Base-by-base conservation (phyloP, 2,888 invertebrate genomes). In the Agriopis aurantiaria region DNA sequence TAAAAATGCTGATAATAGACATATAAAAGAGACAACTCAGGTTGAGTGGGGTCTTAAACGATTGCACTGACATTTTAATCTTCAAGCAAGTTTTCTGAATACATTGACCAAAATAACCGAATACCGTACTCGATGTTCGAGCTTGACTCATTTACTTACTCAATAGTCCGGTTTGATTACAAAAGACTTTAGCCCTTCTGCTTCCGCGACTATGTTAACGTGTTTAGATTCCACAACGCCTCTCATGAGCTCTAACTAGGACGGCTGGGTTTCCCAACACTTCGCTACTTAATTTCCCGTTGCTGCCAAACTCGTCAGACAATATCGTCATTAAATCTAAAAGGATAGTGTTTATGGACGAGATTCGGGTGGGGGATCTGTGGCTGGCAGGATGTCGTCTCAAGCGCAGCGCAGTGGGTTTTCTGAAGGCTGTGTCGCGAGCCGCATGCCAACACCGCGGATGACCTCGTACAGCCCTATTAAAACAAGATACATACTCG, bases 361-460 rank as follows among this genome's bases (percentile, higher is more conserved):
- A 59, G 53, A 51, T 46, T 69, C 77, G 75, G 80, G 86, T 86
- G 91, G 85, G 92, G 88, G 88, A 87, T 85, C 84, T 73, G 82
- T 82, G 81, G 79, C 79, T 81, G 83, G 82, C 91, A 91, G 93
- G 93, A 92, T 88, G 85, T 85, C 83, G 88, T 83, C 86, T 83
- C 89, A 72, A 84, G 82, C 88, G 79, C 80, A 78, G 80, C 88
- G 88, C 93, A 93, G 93, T 93, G 94, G 94, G 90, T 92, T 92
- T 93, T 93, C 93, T 92, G 94, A 94, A 93, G 94, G 94, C 94
- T 93, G 92, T 85, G 91, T 86, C 90, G 89, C 92, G 94, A 85
- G 94, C 90, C 93, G 94, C 94, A 94, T 94, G 94, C 93, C 92
- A 94, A 93, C 92, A 83, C 85, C 78, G 85, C 81, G 72, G 59